These are phyloP conservation scores for Adelphocoris suturalis DNA, from an alignment of 2,888 invertebrate species.

Conservation along the genomic window DNA sequence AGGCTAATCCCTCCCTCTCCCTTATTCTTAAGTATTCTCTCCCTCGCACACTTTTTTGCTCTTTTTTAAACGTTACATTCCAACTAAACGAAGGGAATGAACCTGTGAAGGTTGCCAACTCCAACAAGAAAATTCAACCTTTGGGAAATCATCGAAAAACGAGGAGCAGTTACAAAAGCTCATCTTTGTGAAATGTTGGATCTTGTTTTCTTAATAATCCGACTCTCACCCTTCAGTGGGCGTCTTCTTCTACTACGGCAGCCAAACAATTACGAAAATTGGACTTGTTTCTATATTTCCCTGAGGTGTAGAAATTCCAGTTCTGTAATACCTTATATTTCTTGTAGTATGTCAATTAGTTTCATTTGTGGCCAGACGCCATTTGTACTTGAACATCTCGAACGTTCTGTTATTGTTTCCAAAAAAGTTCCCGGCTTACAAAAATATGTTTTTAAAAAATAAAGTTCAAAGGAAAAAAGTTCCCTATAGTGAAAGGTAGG, in stretches of 20 bases:
- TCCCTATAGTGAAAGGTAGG: no score
- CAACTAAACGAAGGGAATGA: not conserved
- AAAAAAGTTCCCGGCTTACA: no score
- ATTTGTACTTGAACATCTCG: no score
- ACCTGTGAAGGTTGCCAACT: not conserved
- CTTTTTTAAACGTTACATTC: not conserved
- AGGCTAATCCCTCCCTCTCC: not conserved
- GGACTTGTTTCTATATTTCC: conserved; percentile 39
- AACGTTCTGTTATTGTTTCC: no score
- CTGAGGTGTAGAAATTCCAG: not conserved
- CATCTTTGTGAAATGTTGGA: conserved; percentile 31
- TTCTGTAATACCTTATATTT: not conserved
- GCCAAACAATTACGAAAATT: conserved; percentile 23
- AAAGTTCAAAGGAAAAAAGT: no score
- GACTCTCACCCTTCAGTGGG: not conserved
- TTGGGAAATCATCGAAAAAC: conserved; percentile 49
- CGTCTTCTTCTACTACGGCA: not conserved
- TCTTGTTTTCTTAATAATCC: conserved; percentile 28
- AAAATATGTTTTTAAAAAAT: no score
- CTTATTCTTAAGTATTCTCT: not conserved
- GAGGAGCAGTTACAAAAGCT: conserved; percentile 13
- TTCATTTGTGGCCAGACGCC: no score
- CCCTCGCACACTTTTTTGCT: not conserved
- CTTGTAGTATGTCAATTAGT: no score
- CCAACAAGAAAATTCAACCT: conserved; percentile 31